Evolutionary conservation across 2,113 vertebrate genomes (phyloP).

Genomic region (Ploceus nigricollis): DNA sequence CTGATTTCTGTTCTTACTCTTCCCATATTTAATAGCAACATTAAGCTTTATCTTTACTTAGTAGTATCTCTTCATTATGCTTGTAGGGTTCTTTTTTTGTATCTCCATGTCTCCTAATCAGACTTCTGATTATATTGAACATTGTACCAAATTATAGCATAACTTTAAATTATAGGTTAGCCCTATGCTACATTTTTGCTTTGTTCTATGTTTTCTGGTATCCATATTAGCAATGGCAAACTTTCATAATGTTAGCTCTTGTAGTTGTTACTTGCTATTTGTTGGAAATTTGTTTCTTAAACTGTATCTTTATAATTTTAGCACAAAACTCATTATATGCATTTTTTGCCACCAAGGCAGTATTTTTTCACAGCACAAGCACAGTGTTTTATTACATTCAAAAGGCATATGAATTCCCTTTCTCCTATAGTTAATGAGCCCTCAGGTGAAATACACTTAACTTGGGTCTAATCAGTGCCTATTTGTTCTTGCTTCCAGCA

Average conservation of each 20-base stretch:
- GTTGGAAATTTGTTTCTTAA: slow-evolving; percentile 37
- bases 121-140: neutral
- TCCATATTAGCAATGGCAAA: neutral
- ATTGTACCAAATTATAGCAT: neutral
- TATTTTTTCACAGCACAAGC: slow-evolving; percentile 57
- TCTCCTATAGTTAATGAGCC: slow-evolving; percentile 59
- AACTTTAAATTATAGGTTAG: neutral
- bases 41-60: neutral
- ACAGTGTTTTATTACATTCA: slow-evolving; percentile 49
- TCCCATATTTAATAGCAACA: neutral
- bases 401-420: slow-evolving; percentile 54
- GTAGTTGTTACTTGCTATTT: slow-evolving; percentile 11
- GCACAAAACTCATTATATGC: slow-evolving; percentile 52
- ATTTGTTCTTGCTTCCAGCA: slow-evolving; percentile 64
- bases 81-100: neutral
- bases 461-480: slow-evolving; percentile 60
- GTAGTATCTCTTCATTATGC: neutral
- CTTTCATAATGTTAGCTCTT: neutral
- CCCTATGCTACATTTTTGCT: neutral
- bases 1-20: neutral
- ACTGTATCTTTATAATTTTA: slow-evolving; percentile 17
- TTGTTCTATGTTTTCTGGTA: neutral
- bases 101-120: neutral
- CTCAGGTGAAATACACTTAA: slow-evolving; percentile 59
- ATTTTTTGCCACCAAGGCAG: slow-evolving; percentile 57